Evolutionary conservation across 2,888 invertebrate species (phyloP), one percentile per base, ranked within the genome.

Genomic region (Tromatobia lineatoria): DNA sequence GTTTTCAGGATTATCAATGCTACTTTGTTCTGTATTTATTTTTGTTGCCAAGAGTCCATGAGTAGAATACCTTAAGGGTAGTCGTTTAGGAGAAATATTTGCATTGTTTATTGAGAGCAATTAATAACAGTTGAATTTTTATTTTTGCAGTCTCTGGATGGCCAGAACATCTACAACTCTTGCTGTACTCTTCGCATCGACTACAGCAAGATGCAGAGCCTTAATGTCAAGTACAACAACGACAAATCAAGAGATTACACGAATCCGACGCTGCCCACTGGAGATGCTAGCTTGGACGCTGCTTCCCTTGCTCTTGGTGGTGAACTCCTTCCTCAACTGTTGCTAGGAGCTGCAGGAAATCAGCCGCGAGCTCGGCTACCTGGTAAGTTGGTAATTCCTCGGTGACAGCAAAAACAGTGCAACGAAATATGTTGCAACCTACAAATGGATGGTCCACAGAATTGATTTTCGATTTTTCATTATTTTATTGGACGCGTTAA

Each of bases 241-340:
- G 99, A 99, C 95, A 99, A 99, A 95, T 99, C 99, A 85, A 96
- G 99, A 85, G 99, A 99, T 95, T 99, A 99, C 95, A 99, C 99
- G 90, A 99, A 99, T 95, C 99, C 99, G 74, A 97, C 97, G 94
- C 96, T 99, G 94, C 99, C 99, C 7, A 98, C 98, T 75, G 99
- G 99, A 73, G 99, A 99, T 90, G 95, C 95, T 45, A 95, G 95
- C 83, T 95, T 95, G 88, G 96, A 95, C 89, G 95, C 95, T 29
- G 95, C 95, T 87, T 95, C 95, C 91, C 95, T 95, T 90, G 95
- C 95, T 91, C 95, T 96, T 90, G 96, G 96, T 92, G 95, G 95
- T 78, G 96, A 96, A 94, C 95, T 97, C 83, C 90, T 94, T 85
- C 95, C 94, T 29, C 94, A 94, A 86, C 92, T 96, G 76, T 92